phyloP scores from a whole-genome alignment of 2,113 vertebrate genomes.

The Platysteira castanea region DNA sequence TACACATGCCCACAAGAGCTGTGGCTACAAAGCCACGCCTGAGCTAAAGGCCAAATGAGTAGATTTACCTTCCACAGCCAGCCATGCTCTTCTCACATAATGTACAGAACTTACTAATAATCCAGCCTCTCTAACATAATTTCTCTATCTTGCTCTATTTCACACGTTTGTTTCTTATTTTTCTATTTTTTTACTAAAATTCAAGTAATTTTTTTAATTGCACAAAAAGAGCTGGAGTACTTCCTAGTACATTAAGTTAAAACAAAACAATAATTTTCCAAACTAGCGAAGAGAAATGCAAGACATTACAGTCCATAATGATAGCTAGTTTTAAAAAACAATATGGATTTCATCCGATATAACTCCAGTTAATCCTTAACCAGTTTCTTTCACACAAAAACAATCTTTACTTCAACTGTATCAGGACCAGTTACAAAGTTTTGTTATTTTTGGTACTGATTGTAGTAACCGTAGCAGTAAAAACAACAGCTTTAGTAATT shows the following conservation, averaged over 20 bases:
- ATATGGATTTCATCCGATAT: not conserved
- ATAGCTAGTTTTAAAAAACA: not conserved
- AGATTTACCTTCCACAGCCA: not conserved
- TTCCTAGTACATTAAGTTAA: not conserved
- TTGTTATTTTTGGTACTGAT: slow-evolving; percentile 11
- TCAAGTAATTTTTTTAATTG: not conserved
- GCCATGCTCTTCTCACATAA: not conserved
- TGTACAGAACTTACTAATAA: not conserved
- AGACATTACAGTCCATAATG: not conserved
- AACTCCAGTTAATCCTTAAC: not conserved
- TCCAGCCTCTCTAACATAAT: not conserved
- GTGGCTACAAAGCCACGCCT: not conserved
- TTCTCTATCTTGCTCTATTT: not conserved
- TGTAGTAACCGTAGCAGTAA: not conserved
- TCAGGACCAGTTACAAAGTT: not conserved
- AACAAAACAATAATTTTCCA: not conserved
- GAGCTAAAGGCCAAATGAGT: not conserved
- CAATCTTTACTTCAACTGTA: not conserved
- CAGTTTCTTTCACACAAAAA: not conserved
- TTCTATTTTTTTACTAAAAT: not conserved
- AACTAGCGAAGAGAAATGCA: not conserved
- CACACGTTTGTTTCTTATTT: not conserved
- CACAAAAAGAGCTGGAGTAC: not conserved
- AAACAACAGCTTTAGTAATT: not conserved
- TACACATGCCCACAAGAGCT: not conserved